Base-by-base conservation (phyloP, 1,140 invertebrate genomes). In the Atta texana region DNA sequence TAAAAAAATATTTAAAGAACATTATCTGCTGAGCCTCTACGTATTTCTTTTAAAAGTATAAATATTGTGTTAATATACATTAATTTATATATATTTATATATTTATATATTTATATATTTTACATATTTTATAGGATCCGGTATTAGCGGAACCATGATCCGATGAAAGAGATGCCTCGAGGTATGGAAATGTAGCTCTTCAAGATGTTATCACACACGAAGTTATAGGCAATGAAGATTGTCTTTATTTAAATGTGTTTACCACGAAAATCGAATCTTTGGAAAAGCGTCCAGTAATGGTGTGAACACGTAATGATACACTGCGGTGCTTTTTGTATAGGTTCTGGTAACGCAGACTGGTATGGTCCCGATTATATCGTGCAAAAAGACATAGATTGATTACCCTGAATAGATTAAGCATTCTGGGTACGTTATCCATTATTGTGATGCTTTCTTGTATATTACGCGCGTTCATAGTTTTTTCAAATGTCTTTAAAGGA, bases 171-270 rank as follows among this genome's bases (percentile, higher is more conserved):
- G 95, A 97, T 78, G 96, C 96, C 0, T 95, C 93, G 0, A 87
- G 94, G 1, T 96, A 96, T 76, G 96, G 97, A 24, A 94, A 95
- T 0, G 91, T 93, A 0, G 96, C 95, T 61, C 94, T 95, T 2
- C 97, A 95, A 28, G 0, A 92, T 34, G 39, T 75, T 0, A 28
- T 89, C 0, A 81, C 84, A 0, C 75, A 69, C 0, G 2, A 64
- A 51, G 16, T 92, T 6, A 0, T 69, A 0, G 94, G 94, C 0
- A 87, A 88, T 68, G 97, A 98, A 95, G 98, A 99, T 92, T 98
- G 98, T 92, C 96, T 99, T 10, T 97, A 97, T 92, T 95, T 99
- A n/a, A 98, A 98, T 92, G 96, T 99, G 0, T 98, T 97, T 91
- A 97, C 97, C 28, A 97, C 97, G 78, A 51, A 82, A 24, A 90